Conservation (phyloP, 2,113 vertebrate species). For the Dolichallabes microphthalmus region DNA sequence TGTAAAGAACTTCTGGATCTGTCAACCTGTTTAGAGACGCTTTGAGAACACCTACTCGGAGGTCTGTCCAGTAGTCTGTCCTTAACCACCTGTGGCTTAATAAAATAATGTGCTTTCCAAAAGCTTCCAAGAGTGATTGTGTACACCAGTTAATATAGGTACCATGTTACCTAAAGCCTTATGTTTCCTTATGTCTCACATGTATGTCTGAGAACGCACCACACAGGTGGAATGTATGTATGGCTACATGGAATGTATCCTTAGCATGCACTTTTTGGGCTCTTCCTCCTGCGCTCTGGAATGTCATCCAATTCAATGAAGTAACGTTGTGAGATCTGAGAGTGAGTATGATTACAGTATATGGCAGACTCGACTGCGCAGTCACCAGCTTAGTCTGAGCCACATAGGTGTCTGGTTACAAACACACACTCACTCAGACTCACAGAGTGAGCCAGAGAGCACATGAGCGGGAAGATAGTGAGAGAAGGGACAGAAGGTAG, state of each 20-base stretch:
- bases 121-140: not conserved
- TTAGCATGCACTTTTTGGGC: not conserved
- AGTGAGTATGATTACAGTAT: not conserved
- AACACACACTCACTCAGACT: slow-evolving; percentile 35
- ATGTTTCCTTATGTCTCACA: not conserved
- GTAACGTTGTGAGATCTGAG: slow-evolving; percentile 6
- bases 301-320: slow-evolving; percentile 21
- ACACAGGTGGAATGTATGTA: too few species aligned
- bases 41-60: not conserved
- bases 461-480: slow-evolving; percentile 21
- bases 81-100: not conserved
- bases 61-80: not conserved
- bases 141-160: not conserved
- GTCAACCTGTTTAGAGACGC: not conserved
- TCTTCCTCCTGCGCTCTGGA: not conserved
- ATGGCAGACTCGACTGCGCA: not conserved
- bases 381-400: slow-evolving; percentile 46
- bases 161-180: not conserved
- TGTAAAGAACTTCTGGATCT: not conserved
- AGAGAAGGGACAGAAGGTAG: slow-evolving; percentile 20
- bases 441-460: slow-evolving; percentile 36
- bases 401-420: slow-evolving; percentile 69
- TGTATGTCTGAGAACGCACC: too few species aligned
- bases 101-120: slow-evolving; percentile 1
- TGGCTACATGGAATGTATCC: not conserved